These are phyloP conservation scores for Metellina segmentata DNA, from an alignment of 2,888 invertebrate genomes.

Conservation along the genomic window DNA sequence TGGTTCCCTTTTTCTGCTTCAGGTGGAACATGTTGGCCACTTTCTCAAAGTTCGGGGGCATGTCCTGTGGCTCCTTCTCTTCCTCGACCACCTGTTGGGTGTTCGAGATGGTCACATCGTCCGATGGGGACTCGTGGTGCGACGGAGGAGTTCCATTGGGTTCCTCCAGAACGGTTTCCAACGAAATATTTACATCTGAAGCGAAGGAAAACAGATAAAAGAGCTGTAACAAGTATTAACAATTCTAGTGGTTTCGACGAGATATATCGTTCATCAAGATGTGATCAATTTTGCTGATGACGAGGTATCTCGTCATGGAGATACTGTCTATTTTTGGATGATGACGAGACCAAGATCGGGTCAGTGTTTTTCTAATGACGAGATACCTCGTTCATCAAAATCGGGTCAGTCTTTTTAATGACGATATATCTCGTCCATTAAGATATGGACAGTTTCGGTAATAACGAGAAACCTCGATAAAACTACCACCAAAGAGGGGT, in stretches of 20 bases:
- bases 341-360: no score
- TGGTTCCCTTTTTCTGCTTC: slow-evolving; percentile 90
- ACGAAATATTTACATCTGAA: slow-evolving; percentile 46
- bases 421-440: neutral
- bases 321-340: no score
- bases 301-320: no score
- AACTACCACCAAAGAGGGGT: no score
- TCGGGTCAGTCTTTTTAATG: neutral
- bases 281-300: no score
- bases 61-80: slow-evolving; percentile 80
- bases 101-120: neutral
- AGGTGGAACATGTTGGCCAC: slow-evolving; percentile 88
- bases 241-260: no score
- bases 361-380: no score
- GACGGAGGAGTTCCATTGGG: slow-evolving; percentile 1
- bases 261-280: neutral
- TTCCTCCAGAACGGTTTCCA: slow-evolving; percentile 66
- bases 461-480: no score
- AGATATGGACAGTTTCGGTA: no score
- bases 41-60: slow-evolving; percentile 83
- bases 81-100: neutral
- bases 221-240: no score
- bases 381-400: neutral
- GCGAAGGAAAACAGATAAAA: neutral
- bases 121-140: neutral